These are phyloP conservation scores for Epirrhoe alternata DNA, from an alignment of 2,888 invertebrate species.

Conservation along the genomic window DNA sequence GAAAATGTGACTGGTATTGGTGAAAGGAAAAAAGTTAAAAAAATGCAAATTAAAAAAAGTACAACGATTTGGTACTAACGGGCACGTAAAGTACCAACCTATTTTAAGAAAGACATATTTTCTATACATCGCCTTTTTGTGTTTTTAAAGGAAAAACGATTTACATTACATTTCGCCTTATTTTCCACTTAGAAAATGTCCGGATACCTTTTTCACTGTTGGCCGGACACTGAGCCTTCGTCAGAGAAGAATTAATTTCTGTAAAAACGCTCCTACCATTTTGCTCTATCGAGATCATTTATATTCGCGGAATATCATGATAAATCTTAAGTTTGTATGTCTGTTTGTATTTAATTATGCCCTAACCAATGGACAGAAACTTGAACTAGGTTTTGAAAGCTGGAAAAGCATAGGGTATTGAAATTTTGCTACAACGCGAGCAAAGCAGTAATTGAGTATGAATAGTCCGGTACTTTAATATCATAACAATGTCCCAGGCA, in stretches of 20 bases:
- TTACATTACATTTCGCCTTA: slow-evolving; percentile 1
- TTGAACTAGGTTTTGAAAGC: no score
- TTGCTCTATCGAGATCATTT: not conserved
- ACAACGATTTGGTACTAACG: not conserved
- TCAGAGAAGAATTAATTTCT: slow-evolving; percentile 61
- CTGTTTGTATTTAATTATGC: no score
- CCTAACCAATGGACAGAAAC: no score
- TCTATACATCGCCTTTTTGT: not conserved
- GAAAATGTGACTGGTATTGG: not conserved
- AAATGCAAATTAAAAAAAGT: not conserved
- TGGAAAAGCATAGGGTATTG: no score
- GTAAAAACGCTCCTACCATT: slow-evolving; percentile 51
- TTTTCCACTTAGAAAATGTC: slow-evolving; percentile 29
- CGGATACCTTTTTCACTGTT: slow-evolving; percentile 24
- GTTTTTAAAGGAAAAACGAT: not conserved
- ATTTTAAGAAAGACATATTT: no score
- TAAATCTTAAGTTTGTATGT: not conserved
- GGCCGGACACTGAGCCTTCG: slow-evolving; percentile 46
- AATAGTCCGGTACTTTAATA: no score
- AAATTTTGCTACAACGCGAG: no score
- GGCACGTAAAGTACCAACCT: not conserved
- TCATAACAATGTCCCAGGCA: no score
- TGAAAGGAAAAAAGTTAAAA: not conserved
- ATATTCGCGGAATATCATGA: not conserved
- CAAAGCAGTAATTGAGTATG: no score